phyloP scores from a whole-genome alignment of 2,113 vertebrate genomes.

The Eira barbara region DNA sequence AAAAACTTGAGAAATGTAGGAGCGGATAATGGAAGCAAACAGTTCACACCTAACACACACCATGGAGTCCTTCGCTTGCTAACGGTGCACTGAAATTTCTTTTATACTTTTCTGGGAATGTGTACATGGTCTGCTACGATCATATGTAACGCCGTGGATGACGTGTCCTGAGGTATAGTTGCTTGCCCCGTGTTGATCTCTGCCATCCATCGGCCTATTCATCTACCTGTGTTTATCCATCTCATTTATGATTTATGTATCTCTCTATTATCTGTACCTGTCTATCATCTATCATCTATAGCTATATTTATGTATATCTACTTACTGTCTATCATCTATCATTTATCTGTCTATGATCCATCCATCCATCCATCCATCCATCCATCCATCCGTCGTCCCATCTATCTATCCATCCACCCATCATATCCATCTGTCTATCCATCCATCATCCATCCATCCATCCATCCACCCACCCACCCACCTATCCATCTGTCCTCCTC shows the following conservation, averaged over 20 bases:
- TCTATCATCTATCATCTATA: not conserved
- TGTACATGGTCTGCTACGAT: accelerated
- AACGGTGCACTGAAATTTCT: too few relatives aligned
- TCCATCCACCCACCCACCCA: too few relatives aligned
- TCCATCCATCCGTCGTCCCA: too few relatives aligned
- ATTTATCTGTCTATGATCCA: not conserved
- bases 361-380: not conserved
- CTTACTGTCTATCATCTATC: not conserved
- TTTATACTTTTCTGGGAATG: not conserved
- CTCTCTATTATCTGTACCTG: not conserved
- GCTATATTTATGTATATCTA: not conserved
- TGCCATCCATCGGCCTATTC: not conserved
- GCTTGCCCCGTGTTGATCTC: not conserved
- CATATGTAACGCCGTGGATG: not conserved
- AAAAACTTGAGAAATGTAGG: not conserved
- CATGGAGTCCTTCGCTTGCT: accelerated
- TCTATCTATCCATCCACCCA: too few relatives aligned
- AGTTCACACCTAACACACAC: too few relatives aligned
- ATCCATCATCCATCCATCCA: too few relatives aligned
- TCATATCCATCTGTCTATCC: too few relatives aligned
- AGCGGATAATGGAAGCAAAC: not conserved
- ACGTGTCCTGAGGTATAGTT: not conserved
- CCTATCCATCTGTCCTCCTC: too few relatives aligned
- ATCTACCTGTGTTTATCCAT: not conserved
- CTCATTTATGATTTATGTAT: not conserved